Evolutionary conservation across 2,797 vertebrate species (phyloP), one percentile per base, ranked within the genome.

Genomic region (Poecile montanus): DNA sequence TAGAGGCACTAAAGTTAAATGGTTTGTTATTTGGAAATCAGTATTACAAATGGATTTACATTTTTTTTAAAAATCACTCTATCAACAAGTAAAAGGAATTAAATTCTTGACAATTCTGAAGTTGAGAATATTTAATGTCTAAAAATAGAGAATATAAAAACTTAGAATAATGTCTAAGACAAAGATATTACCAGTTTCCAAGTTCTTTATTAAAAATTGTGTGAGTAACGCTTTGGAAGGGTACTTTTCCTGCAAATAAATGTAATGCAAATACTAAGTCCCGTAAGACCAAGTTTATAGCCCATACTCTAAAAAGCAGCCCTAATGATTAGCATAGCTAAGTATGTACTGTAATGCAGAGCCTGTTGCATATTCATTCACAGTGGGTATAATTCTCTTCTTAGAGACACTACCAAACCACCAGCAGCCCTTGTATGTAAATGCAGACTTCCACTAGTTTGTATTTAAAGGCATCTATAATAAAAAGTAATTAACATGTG

Each of bases 371-470:
- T 61, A 88, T 84, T 93, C 82, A 94, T 73, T 91, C 42, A 68
- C n/a, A 91, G 67, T 45, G 67, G 42, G 45, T 61, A 93, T 91
- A 96, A 92, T 71, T 94, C 82, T 91, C 60, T 58, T 94, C 81
- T 89, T 48, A 61, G 45, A 95, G 80, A 78, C 77, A 71, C n/a
- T 8, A 89, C 71, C 67, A 86, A 90, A 45, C 27, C 89, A 92
- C 63, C 77, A 93, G 68, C 47, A 91, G 71, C n/a, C n/a, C 48
- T 63, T 57, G 18, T 80, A 86, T 71, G 74, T 54, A 91, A 95
- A 91, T 68, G 5, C 40, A 67, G 53, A 76, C 34, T 79, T 79
- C 85, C 74, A 67, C 34, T 54, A 67, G 34, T 67, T 93, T 63
- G 38, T 56, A 83, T 70, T 82, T 85, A 85, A 93, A 94, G 54